These are phyloP conservation scores for Scarus forsteni DNA, from an alignment of 2,797 vertebrate species.

Conservation along the genomic window DNA sequence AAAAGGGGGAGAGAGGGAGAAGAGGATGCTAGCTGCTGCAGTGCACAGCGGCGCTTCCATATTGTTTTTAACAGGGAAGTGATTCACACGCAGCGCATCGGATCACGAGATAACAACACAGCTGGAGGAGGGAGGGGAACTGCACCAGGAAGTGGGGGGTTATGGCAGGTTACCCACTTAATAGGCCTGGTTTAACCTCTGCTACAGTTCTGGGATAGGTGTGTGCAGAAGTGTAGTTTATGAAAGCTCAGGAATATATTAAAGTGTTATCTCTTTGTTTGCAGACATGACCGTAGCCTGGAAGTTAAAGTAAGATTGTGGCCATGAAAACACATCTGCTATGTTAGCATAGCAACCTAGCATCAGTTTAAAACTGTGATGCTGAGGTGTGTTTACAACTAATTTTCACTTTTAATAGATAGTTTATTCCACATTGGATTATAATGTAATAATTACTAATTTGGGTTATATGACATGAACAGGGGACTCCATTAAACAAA, in stretches of 20 bases:
- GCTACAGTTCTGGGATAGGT: slow-evolving; percentile 42
- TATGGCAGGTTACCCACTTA: slow-evolving; percentile 39
- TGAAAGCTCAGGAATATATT: slow-evolving; percentile 4
- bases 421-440: no score
- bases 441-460: no score
- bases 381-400: no score
- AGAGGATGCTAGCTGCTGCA: slow-evolving; percentile 55
- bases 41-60: slow-evolving; percentile 56
- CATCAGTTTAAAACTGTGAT: no score
- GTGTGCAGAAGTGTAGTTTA: slow-evolving; percentile 36
- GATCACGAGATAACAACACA: slow-evolving; percentile 24
- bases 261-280: no score
- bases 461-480: no score
- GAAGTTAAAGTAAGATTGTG: no score
- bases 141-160: slow-evolving; percentile 12
- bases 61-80: slow-evolving; percentile 35
- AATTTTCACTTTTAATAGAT: no score
- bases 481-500: no score
- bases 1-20: slow-evolving; percentile 34
- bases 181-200: slow-evolving; percentile 53
- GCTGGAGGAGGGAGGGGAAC: not conserved
- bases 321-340: no score
- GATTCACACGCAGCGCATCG: slow-evolving; percentile 19
- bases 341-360: not conserved
- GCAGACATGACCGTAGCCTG: no score